These are phyloP conservation scores for Cerastoderma edule DNA, from an alignment of 2,888 invertebrate genomes.

Conservation along the genomic window DNA sequence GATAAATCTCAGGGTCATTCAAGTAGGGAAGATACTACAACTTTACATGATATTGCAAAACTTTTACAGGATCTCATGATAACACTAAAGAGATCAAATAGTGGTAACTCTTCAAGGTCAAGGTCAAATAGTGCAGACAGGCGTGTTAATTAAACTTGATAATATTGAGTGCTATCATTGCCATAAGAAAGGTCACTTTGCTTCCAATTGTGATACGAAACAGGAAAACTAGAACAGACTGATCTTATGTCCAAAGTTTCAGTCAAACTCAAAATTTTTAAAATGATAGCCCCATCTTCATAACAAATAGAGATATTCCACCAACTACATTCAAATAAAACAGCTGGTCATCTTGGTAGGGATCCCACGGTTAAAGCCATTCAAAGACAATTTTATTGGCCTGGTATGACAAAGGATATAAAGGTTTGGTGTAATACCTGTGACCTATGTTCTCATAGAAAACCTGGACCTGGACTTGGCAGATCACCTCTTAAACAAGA, in stretches of 20 bases:
- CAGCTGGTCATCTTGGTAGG: too few species aligned
- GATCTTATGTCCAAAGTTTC: slow-evolving; percentile 41
- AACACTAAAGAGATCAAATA: background rate
- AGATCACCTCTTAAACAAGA: too few species aligned
- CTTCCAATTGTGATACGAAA: slow-evolving; percentile 2
- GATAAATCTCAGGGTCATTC: background rate
- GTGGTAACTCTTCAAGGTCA: slow-evolving; percentile 8
- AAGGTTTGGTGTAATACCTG: too few species aligned
- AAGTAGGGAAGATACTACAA: slow-evolving; percentile 4
- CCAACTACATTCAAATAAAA: too few species aligned
- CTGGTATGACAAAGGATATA: too few species aligned
- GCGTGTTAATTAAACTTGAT: too few species aligned
- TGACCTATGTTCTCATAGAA: too few species aligned
- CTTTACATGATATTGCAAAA: slow-evolving; percentile 19
- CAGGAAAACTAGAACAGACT: slow-evolving; percentile 42
- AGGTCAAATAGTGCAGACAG: slow-evolving; percentile 12
- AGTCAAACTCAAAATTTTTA: slow-evolving; percentile 20
- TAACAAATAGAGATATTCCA: background rate
- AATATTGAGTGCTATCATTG: slow-evolving; percentile 18
- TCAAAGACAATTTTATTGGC: too few species aligned
- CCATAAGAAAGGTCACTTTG: slow-evolving; percentile 17
- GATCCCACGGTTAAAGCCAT: too few species aligned
- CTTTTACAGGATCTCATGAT: slow-evolving; percentile 3
- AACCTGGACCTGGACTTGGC: too few species aligned
- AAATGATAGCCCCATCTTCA: too few species aligned